These are phyloP conservation scores for Gastrophryne carolinensis DNA, from an alignment of 2,797 vertebrate genomes.

Conservation along the genomic window DNA sequence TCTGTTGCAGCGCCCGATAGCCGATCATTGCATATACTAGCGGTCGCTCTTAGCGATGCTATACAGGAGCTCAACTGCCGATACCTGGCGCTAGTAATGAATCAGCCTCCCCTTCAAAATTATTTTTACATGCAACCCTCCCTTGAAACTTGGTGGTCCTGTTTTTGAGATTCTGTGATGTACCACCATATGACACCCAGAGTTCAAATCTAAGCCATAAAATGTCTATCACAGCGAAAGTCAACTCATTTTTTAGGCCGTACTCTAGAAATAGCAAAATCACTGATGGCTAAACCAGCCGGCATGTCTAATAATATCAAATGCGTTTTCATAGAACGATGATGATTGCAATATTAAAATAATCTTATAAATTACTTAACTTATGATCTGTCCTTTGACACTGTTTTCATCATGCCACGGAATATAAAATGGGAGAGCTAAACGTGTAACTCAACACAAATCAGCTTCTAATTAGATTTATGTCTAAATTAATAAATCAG, in stretches of 20 bases:
- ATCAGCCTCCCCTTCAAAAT: too few relatives aligned
- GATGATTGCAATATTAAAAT: constrained; percentile 12
- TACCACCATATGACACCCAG: too few relatives aligned
- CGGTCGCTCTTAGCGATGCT: too few relatives aligned
- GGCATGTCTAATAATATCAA: not conserved
- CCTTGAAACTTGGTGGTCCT: too few relatives aligned
- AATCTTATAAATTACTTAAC: constrained; percentile 18
- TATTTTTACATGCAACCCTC: too few relatives aligned
- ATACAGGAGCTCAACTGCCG: too few relatives aligned
- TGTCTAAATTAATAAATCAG: constrained; percentile 72
- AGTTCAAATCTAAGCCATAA: too few relatives aligned
- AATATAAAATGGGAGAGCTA: constrained; percentile 58
- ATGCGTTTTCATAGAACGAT: not conserved
- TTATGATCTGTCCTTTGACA: constrained; percentile 32
- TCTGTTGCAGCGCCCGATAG: too few relatives aligned
- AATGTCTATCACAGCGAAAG: too few relatives aligned
- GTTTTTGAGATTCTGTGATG: too few relatives aligned
- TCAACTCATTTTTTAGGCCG: not conserved
- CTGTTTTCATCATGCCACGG: not conserved
- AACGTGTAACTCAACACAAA: constrained; percentile 63
- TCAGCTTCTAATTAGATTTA: constrained; percentile 71
- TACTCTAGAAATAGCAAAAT: not conserved
- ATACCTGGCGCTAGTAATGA: too few relatives aligned
- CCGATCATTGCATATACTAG: too few relatives aligned
- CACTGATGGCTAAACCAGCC: not conserved